Evolutionary conservation across 2,888 invertebrate species (phyloP), one percentile per base, ranked within the genome.

Genomic region (Drosophila nr. fundita): DNA sequence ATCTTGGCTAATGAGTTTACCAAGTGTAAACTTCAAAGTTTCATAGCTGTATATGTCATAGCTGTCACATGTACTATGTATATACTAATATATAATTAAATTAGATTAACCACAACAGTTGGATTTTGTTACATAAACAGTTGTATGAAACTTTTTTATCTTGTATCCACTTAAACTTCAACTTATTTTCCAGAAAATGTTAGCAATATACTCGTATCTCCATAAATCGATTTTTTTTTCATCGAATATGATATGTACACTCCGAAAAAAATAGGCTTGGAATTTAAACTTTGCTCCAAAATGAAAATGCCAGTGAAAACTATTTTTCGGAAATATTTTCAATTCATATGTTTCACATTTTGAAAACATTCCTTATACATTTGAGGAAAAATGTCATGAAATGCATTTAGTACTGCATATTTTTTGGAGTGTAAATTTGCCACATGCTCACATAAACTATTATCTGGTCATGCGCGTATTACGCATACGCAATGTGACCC

Each of bases 401-500:
- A 21, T 42, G 5, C 11, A 13, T 21, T 42, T 21, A 1, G 11
- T 5, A 11, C 11, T 6, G 11, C 21, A 21, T 6, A 11, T 21
- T 45, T 45, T 45, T 2, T 15, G 8, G 1, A 24, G 45, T 45
- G 27, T 45, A 24, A 24, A 4, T 4, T 15, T 45, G 15, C 11
- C n/a, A n/a, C 40, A 11, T 40, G 24, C 45, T 24, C 45, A 45
- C 45, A 24, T 15, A 15, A 24, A 45, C 21, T 8, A 21, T 45
- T 15, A 24, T 24, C 15, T 24, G 24, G 45, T 45, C 45, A 24
- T 45, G 45, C 45, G 45, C 45, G 24, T 45, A 45, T 45, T 45
- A 15, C 49, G 49, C 49, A 59, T 32, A 64, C 49, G 59, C 64
- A 59, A n/a, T n/a, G 24, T 59, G 30, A n/a, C 34, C 30, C 30